Evolutionary conservation across 2,797 vertebrate species (phyloP), one percentile per base, ranked within the genome.

Genomic region (Hapalemur alaotrensis): DNA sequence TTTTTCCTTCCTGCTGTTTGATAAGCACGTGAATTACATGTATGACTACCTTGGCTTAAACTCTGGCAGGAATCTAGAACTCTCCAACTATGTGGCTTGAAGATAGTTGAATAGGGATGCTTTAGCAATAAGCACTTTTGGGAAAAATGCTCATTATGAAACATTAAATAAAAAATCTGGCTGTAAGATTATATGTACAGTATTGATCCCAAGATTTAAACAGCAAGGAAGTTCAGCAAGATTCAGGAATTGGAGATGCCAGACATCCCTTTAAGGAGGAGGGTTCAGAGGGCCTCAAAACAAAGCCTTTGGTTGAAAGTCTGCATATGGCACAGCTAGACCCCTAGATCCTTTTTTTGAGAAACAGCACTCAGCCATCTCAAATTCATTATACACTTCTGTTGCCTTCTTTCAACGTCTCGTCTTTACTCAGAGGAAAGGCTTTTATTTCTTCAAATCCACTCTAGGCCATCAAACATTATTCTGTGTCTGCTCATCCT

Each of bases 121-220:
- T 92, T 92, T 89, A 57, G 25, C 52, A 91, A 50, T 30, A 85
- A 78, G 52, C 11, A 41, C 43, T 95, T 91, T 95, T 88, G 69
- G 59, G 43, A n/a, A 76, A 65, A 76, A 92, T 73, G 28, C 32
- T 76, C 28, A 69, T 70, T 70, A 46, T 76, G 63, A 88, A 92
- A 84, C 50, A 79, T 41, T 43, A 91, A 85, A 22, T 61, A n/a
- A 32, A 89, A 93, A 82, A 35, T 38, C 25, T 72, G 46, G 32
- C 79, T 88, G 52, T 82, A 88, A 70, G 59, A 87, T 76, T 93
- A 12, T 54, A 32, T 72, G 46, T 79, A 13, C 46, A 78, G 32
- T 54, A 46, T 72, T 65, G n/a, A 93, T 35, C 14, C 32, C 63
- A 78, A 73, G 23, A 67, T 90, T 89, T 87, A 78, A 54, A 93